Evolutionary conservation across 2,113 vertebrate species (phyloP).

Genomic region (Oncorhynchus mykiss): DNA sequence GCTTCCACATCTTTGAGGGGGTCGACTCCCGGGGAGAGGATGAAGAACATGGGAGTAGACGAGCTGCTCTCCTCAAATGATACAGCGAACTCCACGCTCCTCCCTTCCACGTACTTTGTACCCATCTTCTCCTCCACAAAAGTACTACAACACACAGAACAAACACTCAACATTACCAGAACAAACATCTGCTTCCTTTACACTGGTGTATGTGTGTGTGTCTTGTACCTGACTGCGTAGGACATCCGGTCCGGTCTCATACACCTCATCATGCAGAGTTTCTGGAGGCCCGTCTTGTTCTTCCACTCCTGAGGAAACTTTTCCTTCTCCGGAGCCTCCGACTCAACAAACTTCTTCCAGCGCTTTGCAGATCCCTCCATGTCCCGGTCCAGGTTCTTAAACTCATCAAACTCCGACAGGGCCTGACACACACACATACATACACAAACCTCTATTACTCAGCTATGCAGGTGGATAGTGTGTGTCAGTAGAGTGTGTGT

Average conservation of each 20-base stretch:
- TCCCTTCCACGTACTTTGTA: slow-evolving; percentile 72
- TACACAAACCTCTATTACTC: no score
- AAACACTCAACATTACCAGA: not conserved
- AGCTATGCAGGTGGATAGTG: no score
- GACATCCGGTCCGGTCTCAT: slow-evolving; percentile 75
- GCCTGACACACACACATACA: slow-evolving; percentile 61
- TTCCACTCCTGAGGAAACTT: slow-evolving; percentile 89
- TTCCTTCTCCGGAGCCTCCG: slow-evolving; percentile 85
- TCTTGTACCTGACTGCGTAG: slow-evolving; percentile 72
- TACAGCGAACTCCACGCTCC: no score
- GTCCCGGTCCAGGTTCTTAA: slow-evolving; percentile 81
- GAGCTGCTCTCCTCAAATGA: no score
- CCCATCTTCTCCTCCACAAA: slow-evolving; percentile 86
- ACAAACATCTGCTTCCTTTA: slow-evolving; percentile 11
- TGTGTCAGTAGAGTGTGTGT: not conserved
- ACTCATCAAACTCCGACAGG: slow-evolving; percentile 83
- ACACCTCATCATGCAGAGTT: slow-evolving; percentile 78
- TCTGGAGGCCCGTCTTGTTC: slow-evolving; percentile 80
- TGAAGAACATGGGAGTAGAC: no score
- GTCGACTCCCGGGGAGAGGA: no score
- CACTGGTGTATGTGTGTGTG: not conserved
- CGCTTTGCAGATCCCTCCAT: slow-evolving; percentile 85
- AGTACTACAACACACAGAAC: slow-evolving; percentile 63
- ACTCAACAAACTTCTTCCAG: slow-evolving; percentile 87
- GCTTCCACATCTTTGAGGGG: no score